Evolutionary conservation across 2,888 invertebrate species (phyloP).

Genomic region (Antheraea assamensis): DNA sequence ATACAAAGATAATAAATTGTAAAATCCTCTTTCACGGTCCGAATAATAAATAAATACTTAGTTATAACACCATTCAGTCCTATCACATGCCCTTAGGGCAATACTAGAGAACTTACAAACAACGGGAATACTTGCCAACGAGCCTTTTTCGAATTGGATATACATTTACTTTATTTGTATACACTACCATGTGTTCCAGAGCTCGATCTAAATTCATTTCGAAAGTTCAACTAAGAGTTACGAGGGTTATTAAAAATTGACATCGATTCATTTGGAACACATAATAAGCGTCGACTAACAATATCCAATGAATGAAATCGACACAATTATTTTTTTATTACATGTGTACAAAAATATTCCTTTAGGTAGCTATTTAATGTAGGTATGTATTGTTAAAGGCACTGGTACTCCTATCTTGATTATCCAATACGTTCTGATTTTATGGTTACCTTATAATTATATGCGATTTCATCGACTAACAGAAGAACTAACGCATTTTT

Average conservation of each 20-base stretch:
- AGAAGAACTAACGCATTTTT: conserved; percentile 66
- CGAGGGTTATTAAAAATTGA: conserved; percentile 31
- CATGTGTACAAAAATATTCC: conserved; percentile 78
- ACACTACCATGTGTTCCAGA: conserved; percentile 39
- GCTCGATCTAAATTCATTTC: conserved; percentile 29
- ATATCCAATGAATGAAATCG: conserved; percentile 57
- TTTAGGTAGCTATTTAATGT: conserved; percentile 69
- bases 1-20: conserved; percentile 82
- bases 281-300: conserved; percentile 40
- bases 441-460: conserved; percentile 14
- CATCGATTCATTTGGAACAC: conserved; percentile 29
- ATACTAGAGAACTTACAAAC: conserved; percentile 62
- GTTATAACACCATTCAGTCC: conserved; percentile 63
- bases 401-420: conserved; percentile 73
- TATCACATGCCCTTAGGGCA: conserved; percentile 71
- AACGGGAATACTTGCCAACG: conserved; percentile 62
- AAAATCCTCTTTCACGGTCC: conserved; percentile 76
- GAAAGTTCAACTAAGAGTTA: neutral
- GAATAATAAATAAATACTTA: conserved; percentile 81
- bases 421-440: conserved; percentile 55
- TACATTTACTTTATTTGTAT: conserved; percentile 41
- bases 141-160: conserved; percentile 62
- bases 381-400: conserved; percentile 81
- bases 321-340: conserved; percentile 50
- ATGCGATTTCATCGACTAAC: conserved; percentile 58